Evolutionary conservation across 2,888 invertebrate species (phyloP).

Genomic region (Platycheirus rosarum): DNA sequence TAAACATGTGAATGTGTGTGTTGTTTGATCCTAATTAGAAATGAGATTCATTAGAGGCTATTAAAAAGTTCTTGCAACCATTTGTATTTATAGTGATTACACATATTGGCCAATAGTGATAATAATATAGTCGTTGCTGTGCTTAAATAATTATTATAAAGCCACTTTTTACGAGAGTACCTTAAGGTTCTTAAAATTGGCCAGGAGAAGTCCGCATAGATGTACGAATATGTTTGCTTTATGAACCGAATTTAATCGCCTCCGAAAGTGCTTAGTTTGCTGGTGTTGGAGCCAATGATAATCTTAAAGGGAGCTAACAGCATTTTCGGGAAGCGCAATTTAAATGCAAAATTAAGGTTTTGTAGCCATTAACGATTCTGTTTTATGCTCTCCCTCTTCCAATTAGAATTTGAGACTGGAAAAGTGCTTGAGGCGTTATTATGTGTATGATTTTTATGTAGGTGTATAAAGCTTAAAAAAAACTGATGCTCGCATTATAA

Average conservation of each 20-base stretch:
- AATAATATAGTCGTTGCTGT: constrained; percentile 53
- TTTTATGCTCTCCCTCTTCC: constrained; percentile 31
- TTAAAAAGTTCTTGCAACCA: constrained; percentile 59
- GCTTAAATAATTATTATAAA: no score
- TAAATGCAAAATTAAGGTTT: constrained; percentile 61
- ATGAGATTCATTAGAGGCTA: constrained; percentile 60
- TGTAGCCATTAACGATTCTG: constrained; percentile 53
- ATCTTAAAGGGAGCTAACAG: constrained; percentile 56
- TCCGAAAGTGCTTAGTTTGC: no score
- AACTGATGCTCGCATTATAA: no score
- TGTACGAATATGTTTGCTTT: constrained; percentile 29
- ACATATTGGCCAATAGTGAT: constrained; percentile 43
- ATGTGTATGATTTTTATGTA: no score
- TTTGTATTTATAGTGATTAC: constrained; percentile 60
- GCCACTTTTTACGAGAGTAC: not conserved
- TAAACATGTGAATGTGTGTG: no score
- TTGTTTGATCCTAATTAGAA: no score
- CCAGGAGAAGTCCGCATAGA: no score
- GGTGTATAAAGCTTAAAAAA: no score
- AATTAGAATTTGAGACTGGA: constrained; percentile 18
- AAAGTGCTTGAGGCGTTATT: no score
- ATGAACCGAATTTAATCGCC: constrained; percentile 59
- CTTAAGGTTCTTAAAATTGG: no score
- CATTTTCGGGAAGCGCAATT: constrained; percentile 52
- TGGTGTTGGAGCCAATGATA: constrained; percentile 46